These are phyloP conservation scores for Crocidura indochinensis DNA, from an alignment of 2,797 vertebrate genomes.

Conservation along the genomic window DNA sequence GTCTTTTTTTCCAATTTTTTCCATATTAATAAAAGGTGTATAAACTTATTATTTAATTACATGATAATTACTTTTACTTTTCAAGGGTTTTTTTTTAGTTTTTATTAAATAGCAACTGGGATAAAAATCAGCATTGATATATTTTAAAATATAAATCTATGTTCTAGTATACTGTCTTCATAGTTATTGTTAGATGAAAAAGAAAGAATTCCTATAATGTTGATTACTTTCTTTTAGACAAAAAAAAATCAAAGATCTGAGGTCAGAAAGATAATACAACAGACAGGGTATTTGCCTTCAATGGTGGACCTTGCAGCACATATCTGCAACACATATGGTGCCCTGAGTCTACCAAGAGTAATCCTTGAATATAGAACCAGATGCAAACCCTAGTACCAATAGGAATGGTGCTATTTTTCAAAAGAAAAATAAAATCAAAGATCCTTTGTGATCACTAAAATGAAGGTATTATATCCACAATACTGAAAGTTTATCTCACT, in stretches of 20 bases:
- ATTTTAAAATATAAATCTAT: too few species aligned
- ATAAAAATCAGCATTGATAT: too few species aligned
- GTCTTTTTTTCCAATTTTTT: neutral
- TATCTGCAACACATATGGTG: too few species aligned
- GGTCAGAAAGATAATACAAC: neutral
- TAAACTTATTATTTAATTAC: neutral
- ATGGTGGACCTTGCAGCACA: too few species aligned
- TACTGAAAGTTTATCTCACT: neutral
- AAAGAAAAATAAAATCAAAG: too few species aligned
- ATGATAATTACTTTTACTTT: conserved; percentile 8
- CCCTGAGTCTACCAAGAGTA: too few species aligned
- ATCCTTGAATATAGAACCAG: too few species aligned
- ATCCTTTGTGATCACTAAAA: neutral
- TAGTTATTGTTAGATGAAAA: conserved; percentile 19
- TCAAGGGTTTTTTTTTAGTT: conserved; percentile 10
- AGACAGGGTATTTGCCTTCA: too few species aligned
- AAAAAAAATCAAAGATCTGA: conserved; percentile 55
- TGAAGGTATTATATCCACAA: neutral
- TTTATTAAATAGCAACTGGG: neutral
- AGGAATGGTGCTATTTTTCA: too few species aligned
- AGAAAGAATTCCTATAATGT: neutral
- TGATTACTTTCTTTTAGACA: neutral
- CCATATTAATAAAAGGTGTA: conserved; percentile 1
- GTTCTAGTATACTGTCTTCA: conserved; percentile 52
- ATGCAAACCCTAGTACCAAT: too few species aligned